A percentile compares a stretch with the other conserved stretches of the same genome.
These are phyloP conservation scores for Andrena marginata DNA, from an alignment of 2,888 invertebrate genomes.

Conservation along the genomic window DNA sequence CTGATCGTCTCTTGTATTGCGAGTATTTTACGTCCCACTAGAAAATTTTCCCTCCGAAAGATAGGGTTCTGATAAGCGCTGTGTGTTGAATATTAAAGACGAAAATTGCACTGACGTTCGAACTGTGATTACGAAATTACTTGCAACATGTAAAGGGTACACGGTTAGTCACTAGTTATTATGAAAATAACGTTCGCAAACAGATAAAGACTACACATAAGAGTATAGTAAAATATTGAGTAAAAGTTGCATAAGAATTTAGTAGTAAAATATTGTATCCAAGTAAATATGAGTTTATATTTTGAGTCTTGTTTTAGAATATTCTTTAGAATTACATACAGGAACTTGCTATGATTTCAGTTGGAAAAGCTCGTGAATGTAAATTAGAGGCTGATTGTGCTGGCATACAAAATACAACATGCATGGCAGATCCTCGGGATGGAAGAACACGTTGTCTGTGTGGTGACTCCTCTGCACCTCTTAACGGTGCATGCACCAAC, in stretches of 20 bases:
- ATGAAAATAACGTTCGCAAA: neutral
- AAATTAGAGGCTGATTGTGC: slow-evolving; percentile 88
- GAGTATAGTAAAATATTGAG: neutral
- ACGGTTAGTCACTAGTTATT: neutral
- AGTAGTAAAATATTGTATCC: neutral
- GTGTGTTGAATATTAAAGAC: neutral
- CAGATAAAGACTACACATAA: neutral
- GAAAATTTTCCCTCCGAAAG: neutral
- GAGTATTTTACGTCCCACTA: neutral
- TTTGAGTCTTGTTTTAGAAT: neutral
- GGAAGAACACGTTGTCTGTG: slow-evolving; percentile 89
- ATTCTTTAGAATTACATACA: neutral
- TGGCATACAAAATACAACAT: slow-evolving; percentile 88
- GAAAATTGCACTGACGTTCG: neutral
- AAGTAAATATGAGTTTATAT: neutral
- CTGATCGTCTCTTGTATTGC: neutral
- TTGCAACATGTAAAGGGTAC: neutral
- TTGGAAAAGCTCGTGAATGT: slow-evolving; percentile 88
- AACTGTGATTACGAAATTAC: slow-evolving; percentile 6
- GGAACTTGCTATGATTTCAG: slow-evolving; percentile 67
- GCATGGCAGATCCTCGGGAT: slow-evolving; percentile 89
- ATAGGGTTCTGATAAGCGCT: neutral
- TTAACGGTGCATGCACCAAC: slow-evolving; percentile 89
- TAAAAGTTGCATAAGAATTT: neutral
- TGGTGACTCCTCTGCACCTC: slow-evolving; percentile 89